Evolutionary conservation across 2,797 vertebrate genomes (phyloP).

Genomic region (Premnoplex brunnescens): DNA sequence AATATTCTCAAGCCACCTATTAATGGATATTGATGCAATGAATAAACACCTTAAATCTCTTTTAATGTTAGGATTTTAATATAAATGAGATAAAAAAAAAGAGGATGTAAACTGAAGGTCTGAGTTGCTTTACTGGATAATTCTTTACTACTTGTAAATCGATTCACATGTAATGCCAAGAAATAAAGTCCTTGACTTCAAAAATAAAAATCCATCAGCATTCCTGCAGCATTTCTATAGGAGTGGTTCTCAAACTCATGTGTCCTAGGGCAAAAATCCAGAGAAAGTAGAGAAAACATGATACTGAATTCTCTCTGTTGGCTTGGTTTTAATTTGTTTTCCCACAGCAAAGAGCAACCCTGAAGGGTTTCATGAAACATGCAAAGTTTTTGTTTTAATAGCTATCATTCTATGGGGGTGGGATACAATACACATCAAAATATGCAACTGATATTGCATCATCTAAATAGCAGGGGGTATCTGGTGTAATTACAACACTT

Average conservation of each 20-base stretch:
- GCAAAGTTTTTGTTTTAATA: neutral
- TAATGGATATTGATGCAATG: neutral
- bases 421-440: neutral
- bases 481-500: conserved; percentile 4
- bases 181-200: neutral
- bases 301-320: neutral
- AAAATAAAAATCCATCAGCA: neutral
- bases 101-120: neutral
- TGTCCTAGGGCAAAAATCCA: neutral
- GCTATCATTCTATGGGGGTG: neutral
- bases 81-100: neutral
- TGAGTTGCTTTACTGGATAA: neutral
- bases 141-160: neutral
- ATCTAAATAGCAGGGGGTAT: neutral
- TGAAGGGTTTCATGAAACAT: neutral
- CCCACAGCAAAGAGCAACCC: neutral
- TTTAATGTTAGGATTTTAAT: neutral
- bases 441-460: neutral
- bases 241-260: neutral
- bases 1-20: neutral
- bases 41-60: neutral
- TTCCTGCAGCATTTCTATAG: neutral
- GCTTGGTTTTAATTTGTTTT: neutral
- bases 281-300: neutral
- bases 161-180: neutral